Evolutionary conservation across 2,797 vertebrate species (phyloP).

Genomic region (Spinus pinus): DNA sequence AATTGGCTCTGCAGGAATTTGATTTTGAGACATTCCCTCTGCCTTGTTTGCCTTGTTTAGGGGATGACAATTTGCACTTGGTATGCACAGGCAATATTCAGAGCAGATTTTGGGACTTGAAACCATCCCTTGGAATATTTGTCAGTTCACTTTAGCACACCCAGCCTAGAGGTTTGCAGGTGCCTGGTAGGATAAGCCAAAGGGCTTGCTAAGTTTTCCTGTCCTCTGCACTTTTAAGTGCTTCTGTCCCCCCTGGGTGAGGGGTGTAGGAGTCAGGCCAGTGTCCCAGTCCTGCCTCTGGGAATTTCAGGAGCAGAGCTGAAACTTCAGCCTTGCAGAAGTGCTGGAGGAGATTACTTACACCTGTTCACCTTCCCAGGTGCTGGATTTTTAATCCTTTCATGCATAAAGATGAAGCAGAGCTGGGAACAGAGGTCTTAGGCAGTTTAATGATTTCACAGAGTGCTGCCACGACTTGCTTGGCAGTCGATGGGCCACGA

Average conservation of each 20-base stretch:
- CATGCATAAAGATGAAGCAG: conserved; percentile 10
- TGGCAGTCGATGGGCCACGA: not conserved
- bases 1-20: not conserved
- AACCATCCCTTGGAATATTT: not conserved
- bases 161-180: not conserved
- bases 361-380: not conserved
- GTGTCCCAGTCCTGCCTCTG: not conserved
- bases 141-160: not conserved
- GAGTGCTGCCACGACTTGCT: fast-evolving
- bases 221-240: not conserved
- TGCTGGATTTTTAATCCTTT: not conserved
- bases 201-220: not conserved
- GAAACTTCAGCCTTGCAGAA: not conserved
- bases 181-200: not conserved
- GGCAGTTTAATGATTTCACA: not conserved
- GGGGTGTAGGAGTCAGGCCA: fast-evolving
- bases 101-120: not conserved
- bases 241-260: not conserved
- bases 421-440: not conserved
- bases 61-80: not conserved
- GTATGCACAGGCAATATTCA: not conserved
- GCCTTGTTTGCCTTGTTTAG: not conserved
- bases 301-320: not conserved
- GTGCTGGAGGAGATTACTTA: not conserved
- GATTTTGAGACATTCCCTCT: not conserved